Evolutionary conservation across 2,113 vertebrate species (phyloP), one percentile per base, ranked within the genome.

Genomic region (Telmatochromis brichardi): DNA sequence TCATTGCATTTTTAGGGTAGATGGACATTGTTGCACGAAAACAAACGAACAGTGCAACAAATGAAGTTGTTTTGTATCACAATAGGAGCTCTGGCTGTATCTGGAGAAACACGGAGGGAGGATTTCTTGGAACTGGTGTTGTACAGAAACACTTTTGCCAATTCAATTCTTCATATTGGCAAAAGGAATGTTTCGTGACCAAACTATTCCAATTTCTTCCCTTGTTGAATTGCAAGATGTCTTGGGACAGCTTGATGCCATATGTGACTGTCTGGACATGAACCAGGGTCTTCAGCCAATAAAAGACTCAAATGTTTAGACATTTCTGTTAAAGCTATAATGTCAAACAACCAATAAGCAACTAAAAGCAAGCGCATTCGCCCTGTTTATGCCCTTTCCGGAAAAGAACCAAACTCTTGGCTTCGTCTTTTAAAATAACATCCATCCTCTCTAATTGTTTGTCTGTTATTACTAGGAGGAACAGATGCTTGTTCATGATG

Each of bases 121-220:
- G 14, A 83, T 89, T 84, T 80, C 81, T 76, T 90, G 88, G 90
- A 94, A 57, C 79, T 50, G 71, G 35, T 80, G 53, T 50, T 35
- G 81, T 13, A 65, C 51, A 86, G 47, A 55, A 51, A 63, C 50
- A 78, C 57, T 86, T 88, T 85, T 95, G 93, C 95, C 95, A 96
- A 93, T 80, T 91, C 91, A 92, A 93, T 95, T 82, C 88, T 73
- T 89, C 84, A 55, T 33, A 63, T 68, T 95, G 95, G 94, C 93
- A 89, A 79, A 88, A 51, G 15, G 23, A 86, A 81, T 10, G 23
- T 87, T 93, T 92, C 35, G 50, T 88, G 88, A 92, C 86, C 65
- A 86, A 89, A 92, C 78, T 88, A 88, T 91, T 92, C 86, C 86
- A 86, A 83, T 80, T 81, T 86, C 42, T 60, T 73, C 79, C 71